A percentile compares a stretch with the other conserved stretches of the same genome.
phyloP scores from a whole-genome alignment of 2,888 invertebrate species.

The Parnassius glacialis region DNA sequence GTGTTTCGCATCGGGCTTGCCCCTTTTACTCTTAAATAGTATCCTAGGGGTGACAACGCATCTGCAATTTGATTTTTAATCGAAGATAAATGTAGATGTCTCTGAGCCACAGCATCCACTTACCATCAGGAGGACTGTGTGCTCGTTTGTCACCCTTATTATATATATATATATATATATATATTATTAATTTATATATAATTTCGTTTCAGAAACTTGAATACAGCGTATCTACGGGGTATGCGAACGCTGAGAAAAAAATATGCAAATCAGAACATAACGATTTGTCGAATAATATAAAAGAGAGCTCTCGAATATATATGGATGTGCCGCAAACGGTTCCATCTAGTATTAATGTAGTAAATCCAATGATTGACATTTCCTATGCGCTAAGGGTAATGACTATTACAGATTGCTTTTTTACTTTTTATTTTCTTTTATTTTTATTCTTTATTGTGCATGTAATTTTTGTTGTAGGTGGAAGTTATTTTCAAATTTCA shows the following conservation, averaged over 20 bases:
- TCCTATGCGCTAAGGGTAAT: conserved; percentile 60
- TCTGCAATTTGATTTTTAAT: no score
- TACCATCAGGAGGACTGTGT: no score
- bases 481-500: conserved; percentile 36
- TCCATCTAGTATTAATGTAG: conserved; percentile 56
- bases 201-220: conserved; percentile 54
- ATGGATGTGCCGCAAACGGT: conserved; percentile 58
- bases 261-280: conserved; percentile 46
- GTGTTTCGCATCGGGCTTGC: no score
- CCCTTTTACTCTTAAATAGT: no score
- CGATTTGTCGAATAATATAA: conserved; percentile 43
- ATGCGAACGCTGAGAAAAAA: conserved; percentile 52
- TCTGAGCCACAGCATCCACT: no score
- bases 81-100: no score
- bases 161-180: no score
- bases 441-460: background rate
- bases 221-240: conserved; percentile 56
- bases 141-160: no score
- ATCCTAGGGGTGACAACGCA: no score
- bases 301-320: conserved; percentile 49
- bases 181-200: background rate
- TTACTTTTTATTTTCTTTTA: background rate
- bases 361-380: conserved; percentile 56
- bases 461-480: conserved; percentile 28
- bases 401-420: background rate